phyloP scores from a whole-genome alignment of 2,113 vertebrate genomes.

The Nibea albiflora region DNA sequence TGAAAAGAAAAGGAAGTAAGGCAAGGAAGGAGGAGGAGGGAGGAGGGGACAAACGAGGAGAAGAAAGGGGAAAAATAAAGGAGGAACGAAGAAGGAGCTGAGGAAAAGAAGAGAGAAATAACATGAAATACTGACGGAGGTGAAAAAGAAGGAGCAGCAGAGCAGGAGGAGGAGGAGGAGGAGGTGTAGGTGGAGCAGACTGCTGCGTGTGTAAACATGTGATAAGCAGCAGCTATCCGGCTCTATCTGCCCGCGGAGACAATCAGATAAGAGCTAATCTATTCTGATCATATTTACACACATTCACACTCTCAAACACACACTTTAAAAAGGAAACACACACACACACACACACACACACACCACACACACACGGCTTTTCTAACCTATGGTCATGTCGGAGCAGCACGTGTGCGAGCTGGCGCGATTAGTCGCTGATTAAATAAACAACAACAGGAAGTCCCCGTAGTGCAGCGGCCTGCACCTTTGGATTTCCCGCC shows the following conservation, averaged over 20 bases:
- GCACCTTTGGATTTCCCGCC: no score
- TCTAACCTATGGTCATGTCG: not conserved
- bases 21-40: not conserved
- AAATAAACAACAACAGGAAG: not conserved
- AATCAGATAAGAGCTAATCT: constrained; percentile 59
- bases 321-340: constrained; percentile 22
- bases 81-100: not conserved
- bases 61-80: not conserved
- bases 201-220: constrained; percentile 39
- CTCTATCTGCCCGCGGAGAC: constrained; percentile 48
- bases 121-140: not conserved
- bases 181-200: not conserved
- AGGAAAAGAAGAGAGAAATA: not conserved
- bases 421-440: not conserved
- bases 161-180: not conserved
- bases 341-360: constrained; percentile 11
- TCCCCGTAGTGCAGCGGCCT: not conserved
- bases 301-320: constrained; percentile 10
- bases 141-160: not conserved
- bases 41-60: not conserved
- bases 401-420: not conserved
- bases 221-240: constrained; percentile 57
- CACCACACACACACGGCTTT: constrained; percentile 4
- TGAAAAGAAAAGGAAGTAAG: not conserved
- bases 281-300: constrained; percentile 49